These are phyloP conservation scores for Elaeidobius kamerunicus DNA, from an alignment of 2,888 invertebrate species.

Conservation along the genomic window DNA sequence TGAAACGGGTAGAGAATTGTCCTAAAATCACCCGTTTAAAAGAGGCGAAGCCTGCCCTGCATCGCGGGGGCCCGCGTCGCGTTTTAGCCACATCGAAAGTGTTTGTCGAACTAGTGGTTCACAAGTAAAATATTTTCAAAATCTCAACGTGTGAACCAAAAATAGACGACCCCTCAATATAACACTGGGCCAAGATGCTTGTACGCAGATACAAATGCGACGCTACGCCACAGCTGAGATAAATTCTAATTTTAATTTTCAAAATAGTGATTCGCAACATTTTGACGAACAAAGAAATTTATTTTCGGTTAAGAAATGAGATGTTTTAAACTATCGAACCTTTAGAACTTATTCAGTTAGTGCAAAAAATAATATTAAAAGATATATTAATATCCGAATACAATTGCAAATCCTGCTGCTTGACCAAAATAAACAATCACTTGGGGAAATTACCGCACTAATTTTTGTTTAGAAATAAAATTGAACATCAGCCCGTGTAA, in stretches of 20 bases:
- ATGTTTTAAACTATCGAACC: too few relatives aligned
- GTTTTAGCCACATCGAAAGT: constrained; percentile 24
- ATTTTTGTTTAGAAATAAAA: too few relatives aligned
- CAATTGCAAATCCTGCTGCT: too few relatives aligned
- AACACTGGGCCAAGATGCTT: constrained; percentile 5
- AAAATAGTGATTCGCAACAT: background rate
- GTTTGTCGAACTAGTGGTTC: constrained; percentile 20
- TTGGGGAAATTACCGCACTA: too few relatives aligned
- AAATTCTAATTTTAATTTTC: constrained; percentile 9
- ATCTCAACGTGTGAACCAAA: constrained; percentile 3
- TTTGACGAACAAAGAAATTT: constrained; percentile 7
- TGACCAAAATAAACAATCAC: too few relatives aligned
- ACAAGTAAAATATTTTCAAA: constrained; percentile 1
- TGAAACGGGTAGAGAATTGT: background rate
- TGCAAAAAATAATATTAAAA: too few relatives aligned
- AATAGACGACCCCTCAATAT: constrained; percentile 17
- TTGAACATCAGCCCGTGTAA: too few relatives aligned
- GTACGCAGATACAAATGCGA: background rate
- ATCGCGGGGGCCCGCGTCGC: constrained; percentile 26
- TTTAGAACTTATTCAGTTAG: too few relatives aligned
- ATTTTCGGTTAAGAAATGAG: too few relatives aligned
- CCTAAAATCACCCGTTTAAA: constrained; percentile 12
- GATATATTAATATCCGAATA: too few relatives aligned
- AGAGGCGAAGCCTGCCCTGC: constrained; percentile 22
- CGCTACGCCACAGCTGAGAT: constrained; percentile 1